Base-by-base conservation (phyloP, 2,888 invertebrate genomes). In the Steromphala cineraria region DNA sequence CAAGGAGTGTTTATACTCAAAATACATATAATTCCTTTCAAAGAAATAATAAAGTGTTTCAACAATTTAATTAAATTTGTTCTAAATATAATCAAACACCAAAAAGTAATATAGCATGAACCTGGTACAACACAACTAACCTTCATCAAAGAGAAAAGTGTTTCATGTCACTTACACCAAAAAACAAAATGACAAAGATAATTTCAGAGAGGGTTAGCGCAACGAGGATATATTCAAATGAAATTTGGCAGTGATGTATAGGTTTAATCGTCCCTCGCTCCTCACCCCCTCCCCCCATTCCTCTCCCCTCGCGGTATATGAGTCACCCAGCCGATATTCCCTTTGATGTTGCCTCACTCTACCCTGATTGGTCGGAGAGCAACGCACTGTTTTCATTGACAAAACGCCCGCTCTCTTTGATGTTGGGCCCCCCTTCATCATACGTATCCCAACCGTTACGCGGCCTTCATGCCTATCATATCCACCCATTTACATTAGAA, bases 341-440 rank as follows among this genome's bases (percentile, higher is more conserved):
- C 71, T 71, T 71, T 71, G 71, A 71, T 31, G n/a, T 71, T 19
- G 24, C 10, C 7, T n/a, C 4, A 10, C 71, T 36, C 40, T 13
- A 19, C 71, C 40, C 71, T 71, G 71, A 71, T 71, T 71, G 71
- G 71, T 31, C 19, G 17, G 15, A 31, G 19, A 15, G 36, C 36
- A 40, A 13, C 71, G 36, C 71, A 71, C 71, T 71, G 71, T 71
- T 36, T 71, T 71, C 71, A 71, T 71, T 71, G 71, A 71, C 71
- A 71, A 71, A 71, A 71, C 71, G 71, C 71, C 71, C 36, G 71
- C 71, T 36, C 36, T 36, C 71, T 71, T 71, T 71, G 71, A 71
- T 36, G 71, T 71, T 13, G 13, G 19, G 71, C 13, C 71, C 36
- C 36, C 19, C 71, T 62, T 71, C 71, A 36, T 40, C 40, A 36